Conservation (phyloP, 1,140 invertebrate species). For the Hyles euphorbiae region DNA sequence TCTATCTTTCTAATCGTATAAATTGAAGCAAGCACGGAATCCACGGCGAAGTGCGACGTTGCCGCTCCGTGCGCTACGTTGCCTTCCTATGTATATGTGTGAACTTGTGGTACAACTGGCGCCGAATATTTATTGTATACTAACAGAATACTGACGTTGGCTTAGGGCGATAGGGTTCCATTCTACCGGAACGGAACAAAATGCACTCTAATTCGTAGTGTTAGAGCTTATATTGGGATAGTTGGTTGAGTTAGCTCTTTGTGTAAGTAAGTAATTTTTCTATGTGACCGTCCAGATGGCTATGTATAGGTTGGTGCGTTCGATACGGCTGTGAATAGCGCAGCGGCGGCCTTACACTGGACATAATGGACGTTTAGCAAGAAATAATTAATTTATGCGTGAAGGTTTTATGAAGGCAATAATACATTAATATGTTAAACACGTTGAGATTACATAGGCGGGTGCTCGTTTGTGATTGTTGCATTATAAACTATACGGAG, state of each 20-base stretch:
- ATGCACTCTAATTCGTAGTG: slow-evolving; percentile 32
- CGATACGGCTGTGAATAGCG: slow-evolving; percentile 52
- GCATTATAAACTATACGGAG: no score
- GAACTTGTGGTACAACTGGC: slow-evolving; percentile 65
- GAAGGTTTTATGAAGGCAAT: slow-evolving; percentile 46
- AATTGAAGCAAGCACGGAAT: slow-evolving; percentile 64
- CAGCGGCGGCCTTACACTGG: slow-evolving; percentile 51
- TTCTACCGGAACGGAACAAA: slow-evolving; percentile 22
- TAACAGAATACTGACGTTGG: slow-evolving; percentile 68
- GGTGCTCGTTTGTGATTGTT: no score
- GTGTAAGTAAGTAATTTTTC: slow-evolving; percentile 45
- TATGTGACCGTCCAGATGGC: slow-evolving; percentile 73
- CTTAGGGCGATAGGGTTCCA: slow-evolving; percentile 66
- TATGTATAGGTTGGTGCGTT: slow-evolving; percentile 70
- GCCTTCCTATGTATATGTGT: slow-evolving; percentile 70
- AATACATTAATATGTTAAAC: slow-evolving; percentile 31
- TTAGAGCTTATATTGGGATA: slow-evolving; percentile 40
- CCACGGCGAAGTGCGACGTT: slow-evolving; percentile 59
- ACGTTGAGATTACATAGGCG: no score
- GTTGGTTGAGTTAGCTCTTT: slow-evolving; percentile 35
- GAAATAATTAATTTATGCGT: slow-evolving; percentile 48
- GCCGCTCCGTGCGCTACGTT: slow-evolving; percentile 57
- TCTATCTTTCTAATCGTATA: slow-evolving; percentile 33
- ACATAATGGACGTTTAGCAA: slow-evolving; percentile 35
- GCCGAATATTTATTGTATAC: slow-evolving; percentile 75